Base-by-base conservation (phyloP, 2,888 invertebrate genomes). In the Eurois occulta region DNA sequence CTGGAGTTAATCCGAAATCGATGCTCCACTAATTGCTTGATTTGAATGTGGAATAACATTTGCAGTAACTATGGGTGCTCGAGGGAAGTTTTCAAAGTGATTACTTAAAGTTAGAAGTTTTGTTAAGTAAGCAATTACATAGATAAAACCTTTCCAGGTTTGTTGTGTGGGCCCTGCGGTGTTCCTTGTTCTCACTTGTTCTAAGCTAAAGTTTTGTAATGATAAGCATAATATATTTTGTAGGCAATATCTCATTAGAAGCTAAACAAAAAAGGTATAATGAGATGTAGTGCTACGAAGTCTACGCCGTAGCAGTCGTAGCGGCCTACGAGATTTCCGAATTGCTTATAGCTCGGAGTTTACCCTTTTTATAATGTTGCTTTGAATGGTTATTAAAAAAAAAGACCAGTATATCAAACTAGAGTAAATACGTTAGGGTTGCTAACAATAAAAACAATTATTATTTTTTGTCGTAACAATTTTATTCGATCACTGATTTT, bases 401-500 rank as follows among this genome's bases (percentile, higher is more conserved):
- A n/a, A 10, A 60, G 21, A 21, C 18, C 60, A 60, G 18, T 60
- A 32, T 60, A 16, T 16, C 3, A 8, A 60, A 8, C 21, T 10
- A 2, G 4, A 16, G 21, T 43, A 16, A 73, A 41, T n/a, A 35
- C 35, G 10, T 43, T 16, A 10, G n/a, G 35, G 21, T 60, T 48
- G 43, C 32, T 52, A 32, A 10, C 52, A 86, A 86, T 85, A 85
- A 89, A 88, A 89, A 87, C 86, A 85, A 85, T 70, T 78, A 68
- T 70, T 79, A 83, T 80, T 88, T 84, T 92, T 94, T 95, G 95
- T 94, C 95, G 95, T 97, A 97, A 97, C 97, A 97, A 96, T 94
- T 96, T 95, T 95, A 96, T 97, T 97, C 96, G 96, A 96, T 95
- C 96, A 96, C 96, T 96, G 96, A 95, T 92, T 94, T 92, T 93